Conservation (phyloP, 2,888 invertebrate genomes). For the Pristionchus mayeri region DNA sequence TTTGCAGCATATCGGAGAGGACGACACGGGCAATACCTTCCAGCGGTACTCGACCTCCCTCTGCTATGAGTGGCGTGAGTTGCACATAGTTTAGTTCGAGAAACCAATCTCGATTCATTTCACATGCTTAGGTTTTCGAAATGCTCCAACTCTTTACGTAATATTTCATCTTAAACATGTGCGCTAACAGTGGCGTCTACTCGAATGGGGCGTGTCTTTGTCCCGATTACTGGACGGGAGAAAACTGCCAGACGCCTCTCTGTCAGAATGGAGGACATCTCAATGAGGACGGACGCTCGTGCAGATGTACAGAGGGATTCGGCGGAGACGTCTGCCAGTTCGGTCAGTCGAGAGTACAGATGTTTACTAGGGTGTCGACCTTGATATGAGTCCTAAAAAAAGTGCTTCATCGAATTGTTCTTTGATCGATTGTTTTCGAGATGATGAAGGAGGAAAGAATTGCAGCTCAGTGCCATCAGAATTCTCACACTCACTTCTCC, state of each 20-base stretch:
- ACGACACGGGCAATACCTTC: slow-evolving; percentile 42
- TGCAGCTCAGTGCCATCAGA: not conserved
- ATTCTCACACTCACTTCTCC: not conserved
- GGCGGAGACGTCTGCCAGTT: slow-evolving; percentile 34
- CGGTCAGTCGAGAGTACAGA: slow-evolving; percentile 30
- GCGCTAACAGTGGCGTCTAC: slow-evolving; percentile 13
- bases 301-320: not conserved
- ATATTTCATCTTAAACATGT: not conserved
- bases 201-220: slow-evolving; percentile 40
- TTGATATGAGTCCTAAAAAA: no score
- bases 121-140: no score
- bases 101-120: no score
- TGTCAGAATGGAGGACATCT: slow-evolving; percentile 18
- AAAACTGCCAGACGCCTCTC: not conserved
- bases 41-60: slow-evolving; percentile 35
- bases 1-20: slow-evolving; percentile 43
- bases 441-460: not conserved
- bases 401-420: no score
- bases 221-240: slow-evolving; percentile 37
- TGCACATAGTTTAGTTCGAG: no score
- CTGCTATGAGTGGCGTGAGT: slow-evolving; percentile 38
- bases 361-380: no score
- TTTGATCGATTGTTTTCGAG: no score
- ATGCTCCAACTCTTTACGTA: no score
- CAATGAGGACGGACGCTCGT: not conserved